Evolutionary conservation across 1,140 invertebrate genomes (phyloP), one percentile per base, ranked within the genome.

Genomic region (Antheraea mylitta): DNA sequence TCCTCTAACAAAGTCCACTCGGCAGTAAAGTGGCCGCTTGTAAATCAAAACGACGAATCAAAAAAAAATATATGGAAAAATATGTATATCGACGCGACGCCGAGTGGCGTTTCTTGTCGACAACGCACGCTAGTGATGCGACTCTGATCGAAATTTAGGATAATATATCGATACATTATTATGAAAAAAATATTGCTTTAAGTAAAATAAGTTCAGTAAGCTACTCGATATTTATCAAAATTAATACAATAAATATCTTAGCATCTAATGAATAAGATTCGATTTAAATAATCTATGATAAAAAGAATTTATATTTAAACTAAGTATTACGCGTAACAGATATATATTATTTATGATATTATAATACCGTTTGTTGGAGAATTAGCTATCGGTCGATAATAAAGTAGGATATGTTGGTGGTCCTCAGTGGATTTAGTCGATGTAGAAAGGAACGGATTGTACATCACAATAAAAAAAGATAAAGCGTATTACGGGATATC

Each of bases 11-110:
- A 91, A 87, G 83, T 87, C 80, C 81, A 80, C 74, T 78, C 74
- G 83, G 81, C 82, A 83, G 82, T 86, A 88, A 89, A 87, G 79
- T 81, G 85, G 78, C 77, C 74, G 84, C 79, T 81, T 89, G 86
- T 91, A 91, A 91, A 89, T 91, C 89, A 91, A 86, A 88, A 85
- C 81, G 81, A 85, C 80, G 78, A 82, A 84, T 87, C 80, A 79
- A 89, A 87, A 87, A 85, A 76, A 30, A 30, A 89, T 84, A 77
- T 73, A 67, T n/a, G 77, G 86, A 82, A 76, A 77, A 81, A 83
- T 53, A 53, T 13, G 45, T 53, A 83, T 81, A 80, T 79, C 73
- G 75, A 70, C 45, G 75, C 81, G 75, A 70, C 45, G 75, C 81
- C 79, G 45, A 69, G 76, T 78, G 80, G 84, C 85, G 77, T 80